Evolutionary conservation across 2,797 vertebrate species (phyloP).

Genomic region (Sardinella longiceps): DNA sequence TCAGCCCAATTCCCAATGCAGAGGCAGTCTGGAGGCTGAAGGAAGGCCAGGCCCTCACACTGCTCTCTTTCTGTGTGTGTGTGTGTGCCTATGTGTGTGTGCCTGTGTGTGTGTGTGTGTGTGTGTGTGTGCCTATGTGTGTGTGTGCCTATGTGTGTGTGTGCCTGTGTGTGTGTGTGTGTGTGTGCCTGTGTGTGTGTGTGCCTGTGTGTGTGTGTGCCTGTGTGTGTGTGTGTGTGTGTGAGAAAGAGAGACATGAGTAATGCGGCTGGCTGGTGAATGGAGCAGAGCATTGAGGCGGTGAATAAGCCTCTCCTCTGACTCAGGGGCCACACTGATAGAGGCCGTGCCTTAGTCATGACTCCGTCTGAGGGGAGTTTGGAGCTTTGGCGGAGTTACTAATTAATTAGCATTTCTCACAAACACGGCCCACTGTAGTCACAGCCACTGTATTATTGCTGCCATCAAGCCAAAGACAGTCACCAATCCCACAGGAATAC

Average conservation of each 20-base stretch:
- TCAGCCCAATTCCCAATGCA: not conserved
- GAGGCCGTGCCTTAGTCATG: not conserved
- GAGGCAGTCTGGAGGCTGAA: not conserved
- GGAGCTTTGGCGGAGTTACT: not conserved
- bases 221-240: not conserved
- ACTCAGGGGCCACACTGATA: constrained; percentile 4
- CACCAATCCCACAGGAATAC: not conserved
- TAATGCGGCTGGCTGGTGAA: not conserved
- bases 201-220: not conserved
- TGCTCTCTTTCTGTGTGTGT: not conserved
- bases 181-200: not conserved
- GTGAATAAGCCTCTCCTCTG: constrained; percentile 20
- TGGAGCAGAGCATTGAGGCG: not conserved
- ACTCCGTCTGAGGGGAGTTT: not conserved
- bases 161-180: not conserved
- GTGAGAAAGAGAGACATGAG: too few relatives aligned
- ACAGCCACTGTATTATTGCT: not conserved
- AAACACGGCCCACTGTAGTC: not conserved
- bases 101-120: not conserved
- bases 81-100: not conserved
- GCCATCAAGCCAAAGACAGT: not conserved
- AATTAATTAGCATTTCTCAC: not conserved
- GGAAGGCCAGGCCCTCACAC: not conserved
- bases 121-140: not conserved
- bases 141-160: too few relatives aligned